phyloP scores from a whole-genome alignment of 2,113 vertebrate species.

The Varanus komodoensis region DNA sequence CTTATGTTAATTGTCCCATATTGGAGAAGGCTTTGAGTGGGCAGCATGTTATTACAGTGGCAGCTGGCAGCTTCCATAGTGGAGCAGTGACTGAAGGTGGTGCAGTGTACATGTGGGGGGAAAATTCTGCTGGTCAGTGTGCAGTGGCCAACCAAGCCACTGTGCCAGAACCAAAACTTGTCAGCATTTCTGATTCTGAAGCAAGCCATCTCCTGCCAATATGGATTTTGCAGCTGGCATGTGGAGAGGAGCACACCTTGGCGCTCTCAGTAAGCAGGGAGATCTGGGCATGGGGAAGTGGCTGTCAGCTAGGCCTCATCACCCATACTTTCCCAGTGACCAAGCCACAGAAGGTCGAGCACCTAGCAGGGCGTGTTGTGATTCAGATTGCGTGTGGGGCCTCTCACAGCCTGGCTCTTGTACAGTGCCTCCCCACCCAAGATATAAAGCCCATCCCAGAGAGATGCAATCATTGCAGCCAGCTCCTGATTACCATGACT shows the following conservation, averaged over 20 bases:
- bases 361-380: slow-evolving; percentile 88
- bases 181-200: slow-evolving; percentile 86
- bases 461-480: slow-evolving; percentile 93
- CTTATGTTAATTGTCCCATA: slow-evolving; percentile 70
- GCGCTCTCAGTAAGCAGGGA: slow-evolving; percentile 88
- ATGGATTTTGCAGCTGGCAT: slow-evolving; percentile 88
- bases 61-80: slow-evolving; percentile 90
- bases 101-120: slow-evolving; percentile 94
- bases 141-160: slow-evolving; percentile 80
- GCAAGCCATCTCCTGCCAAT: slow-evolving; percentile 77
- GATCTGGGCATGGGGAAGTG: slow-evolving; percentile 96
- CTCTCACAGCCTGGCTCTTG: slow-evolving; percentile 91
- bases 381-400: slow-evolving; percentile 94
- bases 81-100: slow-evolving; percentile 92
- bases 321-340: slow-evolving; percentile 84
- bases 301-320: slow-evolving; percentile 90
- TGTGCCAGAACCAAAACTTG: slow-evolving; percentile 85
- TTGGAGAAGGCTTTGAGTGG: slow-evolving; percentile 87
- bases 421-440: slow-evolving; percentile 85
- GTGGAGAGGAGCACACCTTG: slow-evolving; percentile 91
- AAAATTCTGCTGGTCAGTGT: slow-evolving; percentile 92
- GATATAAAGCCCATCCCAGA: slow-evolving; percentile 86
- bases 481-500: slow-evolving; percentile 95
- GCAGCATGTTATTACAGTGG: slow-evolving; percentile 85
- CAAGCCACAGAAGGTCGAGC: slow-evolving; percentile 92